These are phyloP conservation scores for Nyctereutes procyonoides DNA, from an alignment of 2,113 vertebrate species.

Conservation along the genomic window DNA sequence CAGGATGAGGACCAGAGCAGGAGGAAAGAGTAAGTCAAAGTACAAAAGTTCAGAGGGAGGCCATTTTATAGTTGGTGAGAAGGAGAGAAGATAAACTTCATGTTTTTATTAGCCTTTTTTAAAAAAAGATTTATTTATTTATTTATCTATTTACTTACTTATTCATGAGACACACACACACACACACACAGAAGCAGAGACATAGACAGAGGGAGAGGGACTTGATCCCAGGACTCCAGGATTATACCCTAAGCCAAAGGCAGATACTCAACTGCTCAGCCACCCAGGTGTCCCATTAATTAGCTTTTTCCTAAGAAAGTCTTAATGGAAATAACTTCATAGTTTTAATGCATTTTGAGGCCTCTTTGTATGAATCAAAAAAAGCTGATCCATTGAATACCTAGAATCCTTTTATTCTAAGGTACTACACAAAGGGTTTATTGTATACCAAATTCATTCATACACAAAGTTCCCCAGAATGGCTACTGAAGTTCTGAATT, in stretches of 20 bases:
- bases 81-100: neutral
- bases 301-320: neutral
- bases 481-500: neutral
- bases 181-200: too few relatives aligned
- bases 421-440: neutral
- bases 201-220: too few relatives aligned
- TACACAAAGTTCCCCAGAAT: neutral
- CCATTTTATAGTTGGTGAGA: neutral
- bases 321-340: neutral
- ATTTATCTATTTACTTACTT: too few relatives aligned
- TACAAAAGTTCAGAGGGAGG: neutral
- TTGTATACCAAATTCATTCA: neutral
- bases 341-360: neutral
- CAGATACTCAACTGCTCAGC: too few relatives aligned
- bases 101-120: neutral
- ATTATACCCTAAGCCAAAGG: too few relatives aligned
- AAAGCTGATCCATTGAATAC: neutral
- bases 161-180: too few relatives aligned
- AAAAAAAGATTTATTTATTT: too few relatives aligned
- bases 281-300: neutral
- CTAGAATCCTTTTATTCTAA: neutral
- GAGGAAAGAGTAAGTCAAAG: neutral
- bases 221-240: too few relatives aligned
- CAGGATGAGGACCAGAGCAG: neutral
- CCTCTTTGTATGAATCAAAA: neutral